A percentile compares a stretch with the other conserved stretches of the same genome.
Evolutionary conservation across 2,797 vertebrate genomes (phyloP).

Genomic region (Poeciliopsis presidionis): DNA sequence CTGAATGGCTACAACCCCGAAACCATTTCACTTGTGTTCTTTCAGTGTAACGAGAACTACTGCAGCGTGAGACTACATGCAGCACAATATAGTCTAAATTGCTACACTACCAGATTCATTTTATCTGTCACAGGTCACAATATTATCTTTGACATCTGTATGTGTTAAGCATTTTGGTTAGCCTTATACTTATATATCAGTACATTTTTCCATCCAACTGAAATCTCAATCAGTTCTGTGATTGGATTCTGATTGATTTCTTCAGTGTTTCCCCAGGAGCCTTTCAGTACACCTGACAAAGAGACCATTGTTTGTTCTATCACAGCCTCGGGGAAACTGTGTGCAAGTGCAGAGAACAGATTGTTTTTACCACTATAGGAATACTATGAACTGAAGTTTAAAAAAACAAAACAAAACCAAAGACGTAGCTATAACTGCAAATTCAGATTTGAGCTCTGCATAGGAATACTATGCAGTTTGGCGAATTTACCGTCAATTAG

Average conservation of each 20-base stretch:
- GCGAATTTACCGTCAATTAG: slow-evolving; percentile 44
- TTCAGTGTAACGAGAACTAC: neutral
- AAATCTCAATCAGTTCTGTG: slow-evolving; percentile 14
- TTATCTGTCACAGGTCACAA: neutral
- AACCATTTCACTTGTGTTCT: neutral
- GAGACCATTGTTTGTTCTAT: slow-evolving; percentile 56
- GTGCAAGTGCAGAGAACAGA: slow-evolving; percentile 31
- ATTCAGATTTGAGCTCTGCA: no score
- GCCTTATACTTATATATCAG: neutral
- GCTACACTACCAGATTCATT: neutral
- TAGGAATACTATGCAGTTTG: slow-evolving; percentile 33
- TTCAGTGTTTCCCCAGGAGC: slow-evolving; percentile 10
- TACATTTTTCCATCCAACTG: slow-evolving; percentile 12
- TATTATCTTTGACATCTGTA: neutral
- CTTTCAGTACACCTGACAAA: slow-evolving; percentile 44
- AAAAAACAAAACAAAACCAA: no score
- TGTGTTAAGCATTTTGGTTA: neutral
- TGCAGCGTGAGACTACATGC: neutral
- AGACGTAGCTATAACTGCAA: no score
- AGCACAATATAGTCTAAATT: neutral
- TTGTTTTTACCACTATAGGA: slow-evolving; percentile 44
- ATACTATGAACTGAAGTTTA: no score
- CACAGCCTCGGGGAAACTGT: slow-evolving; percentile 28
- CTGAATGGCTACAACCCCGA: neutral
- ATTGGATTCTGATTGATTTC: slow-evolving; percentile 63